Conservation (phyloP, 1,140 invertebrate species). For the Adoxophyes honmai region DNA sequence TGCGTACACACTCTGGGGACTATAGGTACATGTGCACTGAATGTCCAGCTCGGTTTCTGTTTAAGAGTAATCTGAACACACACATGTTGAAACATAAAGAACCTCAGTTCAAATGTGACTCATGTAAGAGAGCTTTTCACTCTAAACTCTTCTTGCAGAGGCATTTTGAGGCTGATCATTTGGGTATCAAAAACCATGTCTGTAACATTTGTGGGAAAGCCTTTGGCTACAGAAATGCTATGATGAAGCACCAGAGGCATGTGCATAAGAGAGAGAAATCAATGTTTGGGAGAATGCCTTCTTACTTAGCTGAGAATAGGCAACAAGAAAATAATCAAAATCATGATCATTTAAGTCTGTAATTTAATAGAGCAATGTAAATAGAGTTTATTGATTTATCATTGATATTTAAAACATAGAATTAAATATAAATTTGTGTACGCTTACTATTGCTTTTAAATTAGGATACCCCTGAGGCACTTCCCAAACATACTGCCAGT, state of each 20-base stretch:
- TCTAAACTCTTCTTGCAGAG: slow-evolving; percentile 50
- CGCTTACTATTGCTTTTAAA: too few species aligned
- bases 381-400: too few species aligned
- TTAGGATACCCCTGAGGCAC: too few species aligned
- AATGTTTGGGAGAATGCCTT: slow-evolving; percentile 45
- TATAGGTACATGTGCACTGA: slow-evolving; percentile 75
- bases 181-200: slow-evolving; percentile 73
- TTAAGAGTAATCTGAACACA: slow-evolving; percentile 74
- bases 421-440: neutral
- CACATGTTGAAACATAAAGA: slow-evolving; percentile 68
- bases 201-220: slow-evolving; percentile 75
- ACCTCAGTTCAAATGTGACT: slow-evolving; percentile 55
- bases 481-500: too few species aligned
- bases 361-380: too few species aligned
- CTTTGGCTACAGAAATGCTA: slow-evolving; percentile 73
- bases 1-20: slow-evolving; percentile 72
- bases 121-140: slow-evolving; percentile 58
- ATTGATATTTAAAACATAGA: neutral
- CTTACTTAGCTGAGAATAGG: slow-evolving; percentile 45
- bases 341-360: too few species aligned
- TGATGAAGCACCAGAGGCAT: slow-evolving; percentile 73
- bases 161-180: slow-evolving; percentile 70
- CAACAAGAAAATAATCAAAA: slow-evolving; percentile 1
- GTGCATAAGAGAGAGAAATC: slow-evolving; percentile 71
- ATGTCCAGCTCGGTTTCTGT: slow-evolving; percentile 73